Base-by-base conservation (phyloP, 2,888 invertebrate genomes). In the Cyaniris semiargus region DNA sequence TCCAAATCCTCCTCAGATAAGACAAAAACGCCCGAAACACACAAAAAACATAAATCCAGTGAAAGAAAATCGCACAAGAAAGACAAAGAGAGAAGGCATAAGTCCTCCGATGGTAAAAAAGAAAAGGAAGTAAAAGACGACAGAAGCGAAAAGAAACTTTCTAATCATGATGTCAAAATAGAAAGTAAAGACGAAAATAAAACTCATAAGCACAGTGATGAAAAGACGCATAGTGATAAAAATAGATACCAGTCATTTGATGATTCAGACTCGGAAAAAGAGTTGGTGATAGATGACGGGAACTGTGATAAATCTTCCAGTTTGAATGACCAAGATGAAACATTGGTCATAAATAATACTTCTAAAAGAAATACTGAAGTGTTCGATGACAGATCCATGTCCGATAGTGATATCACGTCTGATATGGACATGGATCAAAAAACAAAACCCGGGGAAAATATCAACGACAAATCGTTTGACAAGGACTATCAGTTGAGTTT, bases 401-500 rank as follows among this genome's bases (percentile, higher is more conserved):
- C 48, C 13, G 74, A 53, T 53, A 74, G 27, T 53, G 74, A 74
- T n/a, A 60, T 56, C n/a, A 18, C 77, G 13, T 66, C 27, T 1
- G 48, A 53, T 18, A 53, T 53, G 15, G 53, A 53, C 4, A 18
- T 18, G 15, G 53, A 18, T 5, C 18, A 53, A 53, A 53, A 76
- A 58, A 23, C 8, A 15, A 77, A 27, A 48, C 56, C 34, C 13
- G 76, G 34, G 27, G 76, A 77, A 13, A 82, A 82, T 66, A 77
- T 79, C 76, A 88, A 88, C 66, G 86, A 88, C 70, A 83, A 81
- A 78, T 87, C 90, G 78, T 80, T 91, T 31, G 86, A 86, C 78
- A 90, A 90, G 86, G 92, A 88, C 34, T 83, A 87, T 79, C 89
- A 89, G 83, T 82, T 93, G 60, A 92, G 84, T 76, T 82, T 81